A percentile compares a stretch with the other conserved stretches of the same genome.
Conservation (phyloP, 2,113 vertebrate species). For the Nerophis ophidion region DNA sequence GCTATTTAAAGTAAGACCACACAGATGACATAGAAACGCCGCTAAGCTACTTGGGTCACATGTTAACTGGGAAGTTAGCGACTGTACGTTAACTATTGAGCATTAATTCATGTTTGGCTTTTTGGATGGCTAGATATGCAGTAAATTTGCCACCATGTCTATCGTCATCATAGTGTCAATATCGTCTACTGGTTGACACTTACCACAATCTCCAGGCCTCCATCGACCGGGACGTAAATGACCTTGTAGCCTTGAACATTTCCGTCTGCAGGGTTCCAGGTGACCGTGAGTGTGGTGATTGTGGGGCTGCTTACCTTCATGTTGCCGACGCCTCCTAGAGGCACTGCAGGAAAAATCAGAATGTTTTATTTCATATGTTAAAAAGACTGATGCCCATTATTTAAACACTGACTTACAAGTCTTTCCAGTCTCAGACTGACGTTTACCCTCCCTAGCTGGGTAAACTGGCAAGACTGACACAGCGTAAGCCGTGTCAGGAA, state of each 20-base stretch:
- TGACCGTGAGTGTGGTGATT: constrained; percentile 83
- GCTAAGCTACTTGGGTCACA: too few relatives aligned
- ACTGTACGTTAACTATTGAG: too few relatives aligned
- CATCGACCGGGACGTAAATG: constrained; percentile 75
- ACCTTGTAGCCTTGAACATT: constrained; percentile 92
- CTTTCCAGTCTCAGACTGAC: constrained; percentile 86
- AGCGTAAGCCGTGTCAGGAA: constrained; percentile 82
- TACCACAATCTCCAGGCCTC: constrained; percentile 83
- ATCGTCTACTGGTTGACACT: background rate
- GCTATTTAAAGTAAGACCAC: too few relatives aligned
- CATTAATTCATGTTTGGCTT: too few relatives aligned
- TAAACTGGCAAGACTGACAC: constrained; percentile 86
- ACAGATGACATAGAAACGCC: too few relatives aligned
- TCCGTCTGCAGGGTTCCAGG: constrained; percentile 88
- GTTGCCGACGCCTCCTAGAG: constrained; percentile 69
- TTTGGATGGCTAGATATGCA: too few relatives aligned
- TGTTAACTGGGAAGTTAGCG: too few relatives aligned
- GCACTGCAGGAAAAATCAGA: constrained; percentile 42
- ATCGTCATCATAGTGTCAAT: too few relatives aligned
- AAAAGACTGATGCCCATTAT: too few relatives aligned
- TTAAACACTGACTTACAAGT: constrained; percentile 73
- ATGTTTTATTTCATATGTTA: background rate
- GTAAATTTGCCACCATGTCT: too few relatives aligned
- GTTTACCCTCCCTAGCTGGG: constrained; percentile 80
- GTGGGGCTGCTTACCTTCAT: constrained; percentile 83